These are phyloP conservation scores for Enteromius afrohamiltoni DNA, from an alignment of 2,797 vertebrate genomes.

Conservation along the genomic window DNA sequence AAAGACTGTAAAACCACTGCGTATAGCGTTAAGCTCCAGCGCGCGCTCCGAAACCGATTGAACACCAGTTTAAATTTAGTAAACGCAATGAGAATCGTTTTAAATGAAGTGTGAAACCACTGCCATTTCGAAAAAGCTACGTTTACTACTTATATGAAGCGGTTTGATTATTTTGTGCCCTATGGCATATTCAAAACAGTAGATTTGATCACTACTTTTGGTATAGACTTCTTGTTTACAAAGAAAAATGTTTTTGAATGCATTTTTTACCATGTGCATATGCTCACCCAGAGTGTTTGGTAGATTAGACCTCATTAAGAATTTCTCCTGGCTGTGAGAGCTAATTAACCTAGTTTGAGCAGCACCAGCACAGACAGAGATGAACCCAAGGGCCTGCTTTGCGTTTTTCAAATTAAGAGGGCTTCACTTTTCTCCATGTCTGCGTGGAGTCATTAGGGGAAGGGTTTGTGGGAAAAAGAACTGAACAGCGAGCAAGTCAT, in stretches of 20 bases:
- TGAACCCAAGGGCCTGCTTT: conserved; percentile 41
- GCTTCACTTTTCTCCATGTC: conserved; percentile 27
- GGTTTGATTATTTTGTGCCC: neutral
- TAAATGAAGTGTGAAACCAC: neutral
- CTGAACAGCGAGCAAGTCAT: neutral
- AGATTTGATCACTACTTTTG: neutral
- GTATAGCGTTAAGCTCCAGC: too few species aligned
- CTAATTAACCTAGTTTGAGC: conserved; percentile 56
- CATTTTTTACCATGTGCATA: neutral
- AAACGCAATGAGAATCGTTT: neutral
- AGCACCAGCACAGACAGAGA: conserved; percentile 34
- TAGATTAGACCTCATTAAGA: conserved; percentile 41
- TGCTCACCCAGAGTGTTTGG: neutral
- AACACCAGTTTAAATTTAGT: too few species aligned
- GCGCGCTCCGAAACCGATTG: too few species aligned
- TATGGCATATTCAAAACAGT: neutral
- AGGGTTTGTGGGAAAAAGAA: neutral
- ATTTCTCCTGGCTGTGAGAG: conserved; percentile 44
- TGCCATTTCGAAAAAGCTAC: neutral
- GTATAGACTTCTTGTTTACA: neutral
- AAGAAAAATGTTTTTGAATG: neutral
- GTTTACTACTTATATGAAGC: neutral
- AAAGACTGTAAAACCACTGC: too few species aligned
- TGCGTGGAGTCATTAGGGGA: conserved; percentile 10
- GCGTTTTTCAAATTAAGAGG: conserved; percentile 43